Evolutionary conservation across 2,888 invertebrate genomes (phyloP), one percentile per base, ranked within the genome.

Genomic region (Choristoneura rosaceana): DNA sequence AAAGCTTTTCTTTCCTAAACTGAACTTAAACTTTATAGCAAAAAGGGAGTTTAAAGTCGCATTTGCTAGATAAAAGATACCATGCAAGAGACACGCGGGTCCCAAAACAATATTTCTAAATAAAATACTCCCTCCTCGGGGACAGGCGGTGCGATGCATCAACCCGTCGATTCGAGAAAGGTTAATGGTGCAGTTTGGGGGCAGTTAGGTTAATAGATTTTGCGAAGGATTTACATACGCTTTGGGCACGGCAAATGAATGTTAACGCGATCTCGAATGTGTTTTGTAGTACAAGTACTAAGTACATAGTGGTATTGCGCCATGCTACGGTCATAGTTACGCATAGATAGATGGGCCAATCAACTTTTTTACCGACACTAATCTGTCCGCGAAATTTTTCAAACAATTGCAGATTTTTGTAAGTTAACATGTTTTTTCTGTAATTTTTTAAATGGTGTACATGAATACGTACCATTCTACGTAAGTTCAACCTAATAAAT

Each of bases 21-120:
- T 62, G 4, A 8, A 55, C 61, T 62, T 43, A 45, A 67, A 45
- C 34, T 4, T 38, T 14, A 25, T 62, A 17, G 34, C 17, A 17
- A 43, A 52, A 55, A 15, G 66, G 43, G 8, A 8, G 17, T 45
- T 52, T 34, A 43, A 15, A 15, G 25, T 55, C 55, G 66, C 61
- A 67, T 45, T 10, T 9, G 43, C 17, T 12, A 52, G 3, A 14
- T 34, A 45, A 25, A 25, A 14, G 4, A 61, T 38, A 38, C 8
- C 3, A 10, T 17, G 87, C 86, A 77, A 81, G 79, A 78, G 84
- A 80, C 80, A 82, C 82, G 80, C 84, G 82, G 86, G 85, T 83
- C 86, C 87, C 86, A 78, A 89, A 90, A 90, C 90, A 90, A 91
- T 91, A 90, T 91, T 90, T 92, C 87, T 89, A 88, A 90, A 91